phyloP scores from a whole-genome alignment of 2,888 invertebrate species.

The Macaria liturata region DNA sequence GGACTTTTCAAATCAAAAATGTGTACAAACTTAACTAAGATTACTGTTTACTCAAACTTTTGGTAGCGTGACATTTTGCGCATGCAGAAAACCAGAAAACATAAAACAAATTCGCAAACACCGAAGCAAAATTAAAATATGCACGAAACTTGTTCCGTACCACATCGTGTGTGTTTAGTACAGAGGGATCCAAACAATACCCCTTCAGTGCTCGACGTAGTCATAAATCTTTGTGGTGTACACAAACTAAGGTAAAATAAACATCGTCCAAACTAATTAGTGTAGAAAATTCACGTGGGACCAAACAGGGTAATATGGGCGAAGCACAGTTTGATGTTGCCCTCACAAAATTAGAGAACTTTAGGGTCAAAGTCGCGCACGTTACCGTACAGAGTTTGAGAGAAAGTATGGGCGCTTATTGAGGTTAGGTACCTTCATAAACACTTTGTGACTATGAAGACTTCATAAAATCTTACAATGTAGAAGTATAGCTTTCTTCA shows the following conservation, averaged over 20 bases:
- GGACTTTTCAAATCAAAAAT: too few species aligned
- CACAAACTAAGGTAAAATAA: slow-evolving; percentile 77
- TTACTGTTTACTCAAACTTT: too few species aligned
- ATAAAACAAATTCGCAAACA: slow-evolving; percentile 20
- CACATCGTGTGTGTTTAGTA: slow-evolving; percentile 32
- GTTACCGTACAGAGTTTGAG: slow-evolving; percentile 13
- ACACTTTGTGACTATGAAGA: too few species aligned
- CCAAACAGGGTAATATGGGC: slow-evolving; percentile 74
- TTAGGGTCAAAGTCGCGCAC: slow-evolving; percentile 71
- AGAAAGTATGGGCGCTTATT: slow-evolving; percentile 12
- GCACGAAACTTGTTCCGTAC: slow-evolving; percentile 31
- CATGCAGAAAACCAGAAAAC: background rate
- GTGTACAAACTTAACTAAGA: too few species aligned
- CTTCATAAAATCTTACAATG: too few species aligned
- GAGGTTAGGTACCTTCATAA: background rate
- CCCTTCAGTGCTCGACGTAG: slow-evolving; percentile 49
- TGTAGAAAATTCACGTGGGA: slow-evolving; percentile 80
- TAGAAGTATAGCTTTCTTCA: too few species aligned
- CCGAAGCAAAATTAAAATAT: slow-evolving; percentile 31
- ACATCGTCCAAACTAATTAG: slow-evolving; percentile 79
- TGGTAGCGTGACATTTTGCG: too few species aligned
- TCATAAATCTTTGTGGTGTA: slow-evolving; percentile 72
- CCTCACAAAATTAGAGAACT: slow-evolving; percentile 80
- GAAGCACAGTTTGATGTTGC: slow-evolving; percentile 81
- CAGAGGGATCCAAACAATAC: slow-evolving; percentile 41